A percentile compares a stretch with the other conserved stretches of the same genome.
Evolutionary conservation across 2,888 invertebrate species (phyloP).

Genomic region (Amaurobius ferox): DNA sequence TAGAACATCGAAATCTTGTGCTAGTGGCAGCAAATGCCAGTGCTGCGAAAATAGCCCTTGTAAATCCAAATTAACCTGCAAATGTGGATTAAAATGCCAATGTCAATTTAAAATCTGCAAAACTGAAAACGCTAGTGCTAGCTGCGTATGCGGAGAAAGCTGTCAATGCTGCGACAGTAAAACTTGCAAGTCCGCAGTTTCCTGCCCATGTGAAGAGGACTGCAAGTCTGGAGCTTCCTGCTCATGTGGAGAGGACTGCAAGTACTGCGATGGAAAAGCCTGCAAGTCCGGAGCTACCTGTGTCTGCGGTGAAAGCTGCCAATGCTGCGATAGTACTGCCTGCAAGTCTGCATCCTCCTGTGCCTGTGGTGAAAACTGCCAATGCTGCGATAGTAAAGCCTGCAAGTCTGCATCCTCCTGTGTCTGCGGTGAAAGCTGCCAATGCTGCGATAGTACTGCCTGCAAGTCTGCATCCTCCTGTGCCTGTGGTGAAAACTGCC

Average conservation of each 20-base stretch:
- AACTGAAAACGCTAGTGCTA: not conserved
- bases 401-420: too few species aligned
- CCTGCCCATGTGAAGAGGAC: conserved; percentile 9
- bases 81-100: conserved; percentile 18
- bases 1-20: not conserved
- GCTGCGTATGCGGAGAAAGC: conserved; percentile 2
- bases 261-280: not conserved
- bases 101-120: not conserved
- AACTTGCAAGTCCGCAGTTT: not conserved
- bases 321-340: not conserved
- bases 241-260: not conserved
- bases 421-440: too few species aligned
- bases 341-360: not conserved
- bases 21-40: conserved; percentile 11
- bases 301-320: conserved; percentile 7
- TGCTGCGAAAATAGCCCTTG: not conserved
- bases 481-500: too few species aligned
- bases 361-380: conserved; percentile 8
- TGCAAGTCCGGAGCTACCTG: not conserved
- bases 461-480: too few species aligned
- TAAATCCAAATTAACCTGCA: not conserved
- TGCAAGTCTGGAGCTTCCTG: not conserved
- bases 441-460: not conserved
- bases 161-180: conserved; percentile 11
- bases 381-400: too few species aligned